phyloP scores from a whole-genome alignment of 2,113 vertebrate genomes.

The Chlorodrepanis virens region DNA sequence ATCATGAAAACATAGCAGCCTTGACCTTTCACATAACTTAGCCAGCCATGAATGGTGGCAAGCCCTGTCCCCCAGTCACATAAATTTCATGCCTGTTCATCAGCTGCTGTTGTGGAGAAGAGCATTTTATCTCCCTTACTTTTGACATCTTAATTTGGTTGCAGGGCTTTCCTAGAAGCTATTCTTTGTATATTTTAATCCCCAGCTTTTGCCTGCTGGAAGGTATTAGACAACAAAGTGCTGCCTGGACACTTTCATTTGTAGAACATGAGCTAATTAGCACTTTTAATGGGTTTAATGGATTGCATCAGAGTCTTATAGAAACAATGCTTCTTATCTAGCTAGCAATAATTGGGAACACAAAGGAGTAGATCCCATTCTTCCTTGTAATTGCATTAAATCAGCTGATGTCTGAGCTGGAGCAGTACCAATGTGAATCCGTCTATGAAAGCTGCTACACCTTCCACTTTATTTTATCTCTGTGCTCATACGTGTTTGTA shows the following conservation, averaged over 20 bases:
- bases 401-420: neutral
- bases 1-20: constrained; percentile 58
- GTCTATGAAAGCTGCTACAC: neutral
- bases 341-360: neutral
- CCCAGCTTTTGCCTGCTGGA: neutral
- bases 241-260: neutral
- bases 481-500: neutral
- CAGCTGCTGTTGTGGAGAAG: constrained; percentile 42
- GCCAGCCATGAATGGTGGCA: constrained; percentile 50
- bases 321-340: constrained; percentile 15
- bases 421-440: neutral
- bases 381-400: constrained; percentile 15
- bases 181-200: neutral
- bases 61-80: constrained; percentile 18
- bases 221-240: neutral
- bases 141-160: constrained; percentile 47
- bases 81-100: constrained; percentile 59
- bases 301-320: neutral
- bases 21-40: constrained; percentile 63
- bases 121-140: constrained; percentile 25
- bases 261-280: constrained; percentile 30
- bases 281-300: constrained; percentile 45
- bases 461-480: neutral
- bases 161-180: constrained; percentile 17
- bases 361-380: neutral